Conservation (phyloP, 2,797 vertebrate genomes). For the Dryobates pubescens region DNA sequence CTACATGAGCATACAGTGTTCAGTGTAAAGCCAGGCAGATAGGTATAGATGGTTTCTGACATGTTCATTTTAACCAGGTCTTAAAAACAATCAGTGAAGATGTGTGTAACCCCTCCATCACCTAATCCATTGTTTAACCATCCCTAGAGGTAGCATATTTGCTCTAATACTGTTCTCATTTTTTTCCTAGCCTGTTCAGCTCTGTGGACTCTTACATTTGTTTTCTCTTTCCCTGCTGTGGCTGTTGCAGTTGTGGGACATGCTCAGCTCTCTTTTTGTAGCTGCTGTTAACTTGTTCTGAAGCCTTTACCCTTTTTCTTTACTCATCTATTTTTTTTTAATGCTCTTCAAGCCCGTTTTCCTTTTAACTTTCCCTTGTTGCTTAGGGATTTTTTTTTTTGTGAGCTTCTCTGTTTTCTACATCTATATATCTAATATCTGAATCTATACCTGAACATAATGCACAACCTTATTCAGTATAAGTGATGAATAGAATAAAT, state of each 20-base stretch:
- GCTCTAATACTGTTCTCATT: not conserved
- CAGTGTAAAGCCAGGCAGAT: not conserved
- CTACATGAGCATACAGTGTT: not conserved
- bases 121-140: not conserved
- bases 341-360: not conserved
- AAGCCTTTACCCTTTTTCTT: not conserved
- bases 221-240: not conserved
- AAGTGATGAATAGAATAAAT: not conserved
- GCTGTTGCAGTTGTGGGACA: not conserved
- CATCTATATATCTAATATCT: not conserved
- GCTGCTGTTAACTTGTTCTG: not conserved
- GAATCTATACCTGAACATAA: not conserved
- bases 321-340: too few relatives aligned
- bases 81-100: conserved; percentile 9
- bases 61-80: not conserved
- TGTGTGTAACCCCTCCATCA: conserved; percentile 17
- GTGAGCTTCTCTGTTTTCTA: not conserved
- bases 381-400: not conserved
- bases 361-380: not conserved
- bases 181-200: not conserved
- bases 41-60: not conserved
- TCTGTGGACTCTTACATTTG: not conserved
- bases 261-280: not conserved
- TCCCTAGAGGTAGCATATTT: not conserved
- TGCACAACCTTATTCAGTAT: not conserved